Conservation (phyloP, 53 echinoderm and acorn worm species). For the Actinopyga echinites region DNA sequence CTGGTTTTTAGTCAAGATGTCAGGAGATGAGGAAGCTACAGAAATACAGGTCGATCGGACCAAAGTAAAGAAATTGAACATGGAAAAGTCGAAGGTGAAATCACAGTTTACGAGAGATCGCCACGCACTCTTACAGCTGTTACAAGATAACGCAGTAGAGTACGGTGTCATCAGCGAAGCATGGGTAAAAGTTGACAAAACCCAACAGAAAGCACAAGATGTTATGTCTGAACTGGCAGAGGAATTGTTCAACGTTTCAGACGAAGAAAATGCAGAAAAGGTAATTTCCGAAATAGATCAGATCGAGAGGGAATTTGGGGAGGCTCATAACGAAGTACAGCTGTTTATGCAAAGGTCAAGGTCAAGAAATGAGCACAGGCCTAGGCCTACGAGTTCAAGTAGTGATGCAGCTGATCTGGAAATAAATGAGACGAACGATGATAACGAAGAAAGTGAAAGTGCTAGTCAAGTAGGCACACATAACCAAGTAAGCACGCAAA, state of each 20-base stretch:
- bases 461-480: no score
- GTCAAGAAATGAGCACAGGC: no score
- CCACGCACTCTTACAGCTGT: neutral
- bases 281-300: neutral
- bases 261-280: neutral
- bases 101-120: slow-evolving; percentile 2
- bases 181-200: neutral
- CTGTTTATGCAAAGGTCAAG: no score
- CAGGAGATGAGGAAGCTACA: neutral
- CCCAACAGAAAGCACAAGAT: neutral
- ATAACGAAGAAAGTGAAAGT: no score
- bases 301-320: neutral
- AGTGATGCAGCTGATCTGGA: no score
- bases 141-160: neutral
- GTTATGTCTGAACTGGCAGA: neutral
- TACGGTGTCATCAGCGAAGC: neutral
- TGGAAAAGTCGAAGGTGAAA: slow-evolving; percentile 1
- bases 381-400: no score
- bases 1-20: neutral
- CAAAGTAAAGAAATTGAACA: neutral
- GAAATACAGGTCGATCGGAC: neutral
- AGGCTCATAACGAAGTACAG: no score
- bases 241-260: neutral
- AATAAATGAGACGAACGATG: no score
- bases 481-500: no score